phyloP scores from a whole-genome alignment of 2,113 vertebrate species.

The Cebidichthys violaceus region DNA sequence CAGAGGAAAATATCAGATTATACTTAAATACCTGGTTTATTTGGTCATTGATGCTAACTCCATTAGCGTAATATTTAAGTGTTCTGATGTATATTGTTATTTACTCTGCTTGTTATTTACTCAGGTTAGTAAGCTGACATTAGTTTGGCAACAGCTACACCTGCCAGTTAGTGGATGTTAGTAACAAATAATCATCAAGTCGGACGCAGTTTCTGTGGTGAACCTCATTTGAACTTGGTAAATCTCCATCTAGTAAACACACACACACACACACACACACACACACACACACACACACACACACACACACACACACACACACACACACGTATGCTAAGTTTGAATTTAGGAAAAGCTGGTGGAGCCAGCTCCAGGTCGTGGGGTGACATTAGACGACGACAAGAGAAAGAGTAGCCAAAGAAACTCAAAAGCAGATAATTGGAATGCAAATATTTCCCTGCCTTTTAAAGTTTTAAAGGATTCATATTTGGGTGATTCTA shows the following conservation, averaged over 20 bases:
- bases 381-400: neutral
- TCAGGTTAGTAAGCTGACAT: too few species aligned
- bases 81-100: neutral
- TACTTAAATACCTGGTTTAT: neutral
- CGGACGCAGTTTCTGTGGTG: too few species aligned
- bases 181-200: neutral
- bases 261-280: too few species aligned
- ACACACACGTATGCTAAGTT: neutral
- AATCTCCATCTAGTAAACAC: neutral
- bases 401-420: neutral
- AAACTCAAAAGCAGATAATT: neutral
- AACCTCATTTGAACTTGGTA: neutral
- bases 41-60: too few species aligned
- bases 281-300: too few species aligned
- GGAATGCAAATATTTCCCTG: neutral
- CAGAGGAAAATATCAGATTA: neutral
- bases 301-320: too few species aligned
- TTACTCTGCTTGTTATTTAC: too few species aligned
- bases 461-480: neutral
- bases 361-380: neutral
- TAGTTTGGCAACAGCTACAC: neutral
- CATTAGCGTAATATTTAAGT: too few species aligned
- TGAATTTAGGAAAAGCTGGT: neutral
- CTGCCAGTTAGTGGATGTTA: neutral
- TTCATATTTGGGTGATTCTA: conserved; percentile 1